Base-by-base conservation (phyloP, 2,888 invertebrate genomes). In the Trichogramma dendrolimi region DNA sequence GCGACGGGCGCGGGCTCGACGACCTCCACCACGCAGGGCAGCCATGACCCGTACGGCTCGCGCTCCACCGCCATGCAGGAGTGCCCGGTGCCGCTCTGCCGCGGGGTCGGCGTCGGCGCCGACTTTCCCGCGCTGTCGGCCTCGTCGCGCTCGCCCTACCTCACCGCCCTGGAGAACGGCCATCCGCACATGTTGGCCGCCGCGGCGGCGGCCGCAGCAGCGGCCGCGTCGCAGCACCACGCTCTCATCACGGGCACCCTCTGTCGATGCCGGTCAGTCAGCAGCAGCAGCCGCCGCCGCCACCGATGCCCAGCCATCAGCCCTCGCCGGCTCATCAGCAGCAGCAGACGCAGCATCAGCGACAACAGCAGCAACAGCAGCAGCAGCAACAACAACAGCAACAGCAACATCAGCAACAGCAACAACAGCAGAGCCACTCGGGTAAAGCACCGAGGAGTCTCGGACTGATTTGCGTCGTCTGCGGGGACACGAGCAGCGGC, bases 401-500 rank as follows among this genome's bases (percentile, higher is more conserved):
- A 8, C 69, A 70, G 40, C 67, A 64, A 6, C 69, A 67, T 7
- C 67, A 66, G 6, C 71, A 70, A 39, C 67, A 67, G 47, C 72
- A 71, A 39, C 68, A 70, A 14, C 72, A 70, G 38, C 64, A 71
- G 7, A 76, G 75, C 54, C 77, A 78, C 52, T 70, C 72, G 8
- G 72, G 72, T 63, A 79, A 79, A 62, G 73, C 77, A 8, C 75
- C 76, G 1, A 81, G 89, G 77, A 81, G 85, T 53, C 82, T 87
- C 2, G 95, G 96, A 1, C 83, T 97, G 58, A 90, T 91, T 62
- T 98, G 97, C 80, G 93, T 96, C 58, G 97, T 98, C 1, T 97
- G 97, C 74, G 96, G 96, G 0, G 97, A 97, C 79, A 96, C 96
- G 5, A 94, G 94, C 71, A 95, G 94, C 2, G 97, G 97, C 2